Base-by-base conservation (phyloP, 2,888 invertebrate genomes). In the Drosophila lutescens region DNA sequence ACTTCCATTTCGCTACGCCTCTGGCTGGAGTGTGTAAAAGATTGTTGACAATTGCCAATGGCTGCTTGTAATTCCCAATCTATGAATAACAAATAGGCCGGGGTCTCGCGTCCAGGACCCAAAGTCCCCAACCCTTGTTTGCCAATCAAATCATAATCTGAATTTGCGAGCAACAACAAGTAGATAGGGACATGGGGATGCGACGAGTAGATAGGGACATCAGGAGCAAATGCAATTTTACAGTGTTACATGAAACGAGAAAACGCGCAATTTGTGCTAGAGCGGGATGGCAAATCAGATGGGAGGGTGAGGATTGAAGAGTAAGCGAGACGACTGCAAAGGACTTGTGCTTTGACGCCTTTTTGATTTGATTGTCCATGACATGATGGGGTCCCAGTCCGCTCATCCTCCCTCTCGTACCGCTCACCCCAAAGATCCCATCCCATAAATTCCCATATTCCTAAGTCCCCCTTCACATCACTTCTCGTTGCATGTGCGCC, bases 311-410 rank as follows among this genome's bases (percentile, higher is more conserved):
- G 7, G 26, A n/a, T 30, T 17, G 13, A 17, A 10, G 43, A 20
- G 20, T 13, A 40, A 40, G 40, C 17, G 13, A 40, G 26, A 34
- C 13, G n/a, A 59, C 23, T 43, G 44, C 67, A 49, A 51, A 60
- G 86, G 79, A 72, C 77, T 72, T 74, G 83, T 55, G 88, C 83
- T 84, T 86, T 84, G 83, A 84, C 83, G 88, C 83, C 88, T 68
- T 84, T 77, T 82, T 84, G 88, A 84, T 84, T 84, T 88, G 88
- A 84, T 86, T 84, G 88, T 88, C 88, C 82, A 56, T 85, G 82
- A 85, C 82, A 87, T 63, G 58, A n/a, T 66, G 23, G 65, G 53
- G 67, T 58, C 74, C 83, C 58, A 47, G 15, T 40, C 30, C 17
- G 12, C 26, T 17, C 47, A n/a, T 50, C 44, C 7, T 40, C 20